Base-by-base conservation (phyloP, 2,113 vertebrate genomes). In the Paradisaea rubra region DNA sequence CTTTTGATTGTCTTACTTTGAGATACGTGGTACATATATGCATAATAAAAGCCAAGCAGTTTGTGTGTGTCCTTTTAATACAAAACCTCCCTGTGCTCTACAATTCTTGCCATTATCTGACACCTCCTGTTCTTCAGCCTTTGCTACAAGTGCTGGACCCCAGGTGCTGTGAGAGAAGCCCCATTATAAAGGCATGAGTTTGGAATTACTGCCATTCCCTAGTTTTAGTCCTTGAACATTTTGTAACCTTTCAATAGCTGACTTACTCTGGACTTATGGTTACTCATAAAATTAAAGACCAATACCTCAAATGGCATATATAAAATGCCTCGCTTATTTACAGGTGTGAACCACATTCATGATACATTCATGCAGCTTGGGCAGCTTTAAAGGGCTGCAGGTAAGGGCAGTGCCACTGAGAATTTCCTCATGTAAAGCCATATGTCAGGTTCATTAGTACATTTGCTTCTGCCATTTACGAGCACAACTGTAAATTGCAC, bases 391-490 rank as follows among this genome's bases (percentile, higher is more conserved):
- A 94, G 84, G 49, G 53, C 47, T 47, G 25, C 79, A 93, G 85
- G 69, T 81, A 76, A 95, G 57, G 72, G 61, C 76, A 84, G 54
- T 49, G 69, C 70, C 79, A 85, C 73, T 81, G 68, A 93, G 85
- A 95, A 81, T 94, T 86, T 45, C 85, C 23, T 89, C 56, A 22
- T 6, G 7, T 30, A 80, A 79, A 89, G 49, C 61, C 84, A 72
- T 91, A 90, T 68, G 86, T 68, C 70, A 84, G 49, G 52, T 92
- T 97, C 83, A 95, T 97, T 95, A 95, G 61, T 47, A 72, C 76
- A 91, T 97, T 96, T 89, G 42, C 81, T 94, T 92, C 95, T 77
- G 41, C 52, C 91, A 86, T 74, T 88, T 89, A 83, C 10, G 22
- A 92, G 82, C 78, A 85, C 50, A 92, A 79, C 33, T 74, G 91